Base-by-base conservation (phyloP, 2,888 invertebrate genomes). In the Lasioglossum marginatum region DNA sequence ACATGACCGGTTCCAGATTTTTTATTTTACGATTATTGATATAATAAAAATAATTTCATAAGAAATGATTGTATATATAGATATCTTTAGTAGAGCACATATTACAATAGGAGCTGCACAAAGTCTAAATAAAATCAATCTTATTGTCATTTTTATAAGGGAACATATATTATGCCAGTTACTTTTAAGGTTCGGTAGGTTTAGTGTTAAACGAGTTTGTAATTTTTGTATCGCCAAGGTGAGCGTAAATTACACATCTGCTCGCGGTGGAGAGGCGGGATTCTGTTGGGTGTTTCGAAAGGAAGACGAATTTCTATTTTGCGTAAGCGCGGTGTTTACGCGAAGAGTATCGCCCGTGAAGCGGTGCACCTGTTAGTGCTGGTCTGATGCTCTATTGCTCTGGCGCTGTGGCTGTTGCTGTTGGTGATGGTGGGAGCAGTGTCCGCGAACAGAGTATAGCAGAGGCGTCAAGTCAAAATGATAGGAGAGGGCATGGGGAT, bases 391-490 rank as follows among this genome's bases (percentile, higher is more conserved):
- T 23, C 52, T 10, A 10, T n/a, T 52, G n/a, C 52, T 52, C 48
- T 19, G 48, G 48, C 19, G 48, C 5, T 48, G 6, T 48, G 23
- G 16, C 4, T 16, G 45, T 16, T 48, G 48, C n/a, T 10, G n/a
- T 2, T 52, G 52, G 45, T 45, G 45, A 16, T 3, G 10, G 57
- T 31, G 27, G 52, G 60, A 52, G 71, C 60, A 83, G 83, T 83
- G 77, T 79, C 40, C 70, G 72, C 74, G 89, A 91, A 91, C 16
- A 19, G 31, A 37, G 68, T 83, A 88, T 88, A 86, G 87, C 73
- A 45, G 79, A 89, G 85, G 90, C 90, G 88, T 85, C 78, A 90
- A 90, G 88, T 85, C 80, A 90, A 90, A 89, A 85, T 85, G 83
- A 86, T 85, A 82, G 87, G 88, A 79, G 91, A 87, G 89, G 89